Conservation (phyloP, 2,888 invertebrate genomes). For the Leptinotarsa rubiginosa region DNA sequence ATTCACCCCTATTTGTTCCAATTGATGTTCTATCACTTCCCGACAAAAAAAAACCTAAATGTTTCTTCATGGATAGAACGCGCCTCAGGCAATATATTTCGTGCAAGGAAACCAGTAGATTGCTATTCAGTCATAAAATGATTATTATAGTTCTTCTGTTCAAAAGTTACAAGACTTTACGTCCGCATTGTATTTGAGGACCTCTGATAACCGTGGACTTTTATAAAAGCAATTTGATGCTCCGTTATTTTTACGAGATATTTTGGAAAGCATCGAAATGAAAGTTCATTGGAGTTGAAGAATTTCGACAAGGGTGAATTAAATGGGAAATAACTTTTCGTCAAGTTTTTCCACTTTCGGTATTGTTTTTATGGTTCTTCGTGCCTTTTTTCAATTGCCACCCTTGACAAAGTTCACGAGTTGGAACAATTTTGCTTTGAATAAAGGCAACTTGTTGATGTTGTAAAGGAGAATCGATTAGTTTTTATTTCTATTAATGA, state of each 20-base stretch:
- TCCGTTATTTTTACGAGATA: background rate
- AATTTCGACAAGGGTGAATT: background rate
- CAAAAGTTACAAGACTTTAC: too few relatives aligned
- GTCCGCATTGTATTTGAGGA: background rate
- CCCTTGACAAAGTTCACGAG: background rate
- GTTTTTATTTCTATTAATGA: too few relatives aligned
- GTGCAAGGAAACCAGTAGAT: too few relatives aligned
- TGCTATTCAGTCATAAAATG: too few relatives aligned
- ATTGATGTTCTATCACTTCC: too few relatives aligned
- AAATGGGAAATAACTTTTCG: background rate
- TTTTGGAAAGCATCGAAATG: background rate
- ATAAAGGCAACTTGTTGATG: background rate
- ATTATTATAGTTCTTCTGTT: too few relatives aligned
- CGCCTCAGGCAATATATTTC: too few relatives aligned
- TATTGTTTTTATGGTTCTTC: background rate
- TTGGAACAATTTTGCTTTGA: background rate
- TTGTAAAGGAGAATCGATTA: background rate
- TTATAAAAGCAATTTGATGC: background rate
- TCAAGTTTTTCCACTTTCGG: constrained; percentile 1
- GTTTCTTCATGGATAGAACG: too few relatives aligned
- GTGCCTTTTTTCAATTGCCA: background rate
- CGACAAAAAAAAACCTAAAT: too few relatives aligned
- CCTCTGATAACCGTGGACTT: background rate
- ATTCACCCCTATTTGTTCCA: too few relatives aligned
- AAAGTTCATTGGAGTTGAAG: background rate